Conservation (phyloP, 2,113 vertebrate species). For the Brachypteracias leptosomus region DNA sequence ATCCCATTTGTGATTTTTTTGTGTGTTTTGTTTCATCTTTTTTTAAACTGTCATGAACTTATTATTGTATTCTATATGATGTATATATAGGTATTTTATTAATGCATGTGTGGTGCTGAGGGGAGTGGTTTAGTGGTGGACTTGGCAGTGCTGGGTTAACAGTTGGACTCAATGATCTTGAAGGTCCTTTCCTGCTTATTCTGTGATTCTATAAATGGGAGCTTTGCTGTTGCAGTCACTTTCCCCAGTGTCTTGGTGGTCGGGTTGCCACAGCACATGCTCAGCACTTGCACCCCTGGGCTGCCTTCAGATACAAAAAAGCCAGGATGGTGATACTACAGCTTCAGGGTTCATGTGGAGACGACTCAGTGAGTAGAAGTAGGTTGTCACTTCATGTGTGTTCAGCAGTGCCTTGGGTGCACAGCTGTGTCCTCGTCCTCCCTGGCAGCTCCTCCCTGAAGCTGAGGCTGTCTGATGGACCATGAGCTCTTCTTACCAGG, state of each 20-base stretch:
- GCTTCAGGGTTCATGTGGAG: not conserved
- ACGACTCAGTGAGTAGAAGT: not conserved
- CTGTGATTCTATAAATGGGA: not conserved
- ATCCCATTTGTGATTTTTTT: not conserved
- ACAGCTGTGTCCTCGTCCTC: not conserved
- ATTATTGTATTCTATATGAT: not conserved
- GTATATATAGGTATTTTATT: not conserved
- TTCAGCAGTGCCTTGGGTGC: not conserved
- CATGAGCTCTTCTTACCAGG: not conserved
- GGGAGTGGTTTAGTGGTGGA: not conserved
- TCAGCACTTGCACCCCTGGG: rapidly evolving
- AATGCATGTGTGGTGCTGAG: not conserved
- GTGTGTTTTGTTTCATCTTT: not conserved
- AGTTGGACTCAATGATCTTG: not conserved
- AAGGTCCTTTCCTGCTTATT: not conserved
- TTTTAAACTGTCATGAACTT: not conserved
- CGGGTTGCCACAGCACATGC: rapidly evolving
- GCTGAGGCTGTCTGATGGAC: not conserved
- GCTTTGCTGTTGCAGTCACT: not conserved
- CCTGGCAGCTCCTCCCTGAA: not conserved
- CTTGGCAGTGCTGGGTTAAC: not conserved
- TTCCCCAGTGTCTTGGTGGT: rapidly evolving
- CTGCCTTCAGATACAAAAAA: not conserved
- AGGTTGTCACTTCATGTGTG: rapidly evolving
- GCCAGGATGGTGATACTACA: too few relatives aligned